Base-by-base conservation (phyloP, 2,113 vertebrate species). In the Acanthisitta chloris region DNA sequence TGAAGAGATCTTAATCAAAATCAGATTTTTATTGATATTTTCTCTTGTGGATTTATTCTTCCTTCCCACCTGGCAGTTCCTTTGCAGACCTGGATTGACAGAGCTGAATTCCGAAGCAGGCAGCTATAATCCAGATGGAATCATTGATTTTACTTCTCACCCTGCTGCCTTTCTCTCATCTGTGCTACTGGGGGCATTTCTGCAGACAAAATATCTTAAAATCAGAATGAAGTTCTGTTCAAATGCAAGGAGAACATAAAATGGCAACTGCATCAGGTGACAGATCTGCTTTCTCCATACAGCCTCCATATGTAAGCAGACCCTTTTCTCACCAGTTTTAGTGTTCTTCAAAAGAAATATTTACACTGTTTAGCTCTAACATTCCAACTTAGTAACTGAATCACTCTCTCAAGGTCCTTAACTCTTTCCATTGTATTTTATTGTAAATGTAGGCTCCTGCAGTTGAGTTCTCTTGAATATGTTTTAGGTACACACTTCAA, bases 1-100 rank as follows among this genome's bases (percentile, higher is more conserved):
- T 52, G 69, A 92, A 61, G n/a, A 88, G 40, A 92, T 90, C 88
- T 92, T 77, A 77, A 88, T 73, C 11, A 94, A 92, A 88, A 92
- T 66, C 43, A 58, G 61, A 40, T 54, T 92, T 88, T 69, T 81
- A n/a, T 48, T 84, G 57, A 26, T 45, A 19, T 80, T 80, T 81
- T 90, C 71, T 67, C 81, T 36, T 67, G n/a, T 72, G 81, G 57
- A 52, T 88, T 72, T 96, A 57, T 26, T 85, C 42, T 74, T 80
- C 29, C 0, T 74, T 92, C 91, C 81, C 25, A 73, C 62, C 49
- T 83, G 88, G 61, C 31, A 83, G 71, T 77, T 85, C 15, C 17
- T 28, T 71, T 81, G 48, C 57, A 79, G 24, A 12, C 7, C 43
- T 87, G 66, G 66, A 91, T 12, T 89, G 57, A 78, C 33, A 45